Evolutionary conservation across 2,888 invertebrate genomes (phyloP).

Genomic region (Stenodema calcarata): DNA sequence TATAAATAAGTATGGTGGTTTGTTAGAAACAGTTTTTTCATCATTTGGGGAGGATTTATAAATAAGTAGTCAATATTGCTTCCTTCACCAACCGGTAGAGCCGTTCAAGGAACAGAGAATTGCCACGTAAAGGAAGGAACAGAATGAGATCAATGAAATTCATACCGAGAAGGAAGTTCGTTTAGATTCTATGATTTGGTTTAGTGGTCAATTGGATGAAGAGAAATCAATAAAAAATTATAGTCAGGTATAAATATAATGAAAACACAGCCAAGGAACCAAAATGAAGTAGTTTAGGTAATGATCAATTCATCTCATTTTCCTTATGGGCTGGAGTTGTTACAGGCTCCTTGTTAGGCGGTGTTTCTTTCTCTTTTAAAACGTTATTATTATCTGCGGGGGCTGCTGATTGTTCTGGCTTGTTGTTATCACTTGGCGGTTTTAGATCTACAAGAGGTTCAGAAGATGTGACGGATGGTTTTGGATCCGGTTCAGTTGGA

Average conservation of each 20-base stretch:
- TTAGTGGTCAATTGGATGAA: neutral
- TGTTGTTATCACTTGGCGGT: neutral
- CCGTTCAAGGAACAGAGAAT: neutral
- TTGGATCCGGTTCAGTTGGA: neutral
- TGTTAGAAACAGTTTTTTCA: too few species aligned
- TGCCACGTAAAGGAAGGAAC: slow-evolving; percentile 8
- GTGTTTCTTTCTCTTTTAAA: neutral
- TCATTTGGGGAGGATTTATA: too few species aligned
- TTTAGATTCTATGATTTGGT: neutral
- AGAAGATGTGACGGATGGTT: neutral
- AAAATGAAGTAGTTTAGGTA: neutral
- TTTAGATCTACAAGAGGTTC: neutral
- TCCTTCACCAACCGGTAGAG: neutral
- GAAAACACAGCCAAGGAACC: neutral
- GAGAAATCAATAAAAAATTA: neutral
- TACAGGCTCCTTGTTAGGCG: neutral
- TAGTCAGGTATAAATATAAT: neutral
- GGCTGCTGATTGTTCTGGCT: neutral
- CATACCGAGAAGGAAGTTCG: neutral
- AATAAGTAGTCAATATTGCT: neutral
- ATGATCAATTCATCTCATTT: neutral
- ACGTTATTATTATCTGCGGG: slow-evolving; percentile 29
- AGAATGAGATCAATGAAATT: neutral
- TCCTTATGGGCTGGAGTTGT: slow-evolving; percentile 1
- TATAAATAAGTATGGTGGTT: too few species aligned